Evolutionary conservation across 2,113 vertebrate species (phyloP).

Genomic region (Alectura lathami): DNA sequence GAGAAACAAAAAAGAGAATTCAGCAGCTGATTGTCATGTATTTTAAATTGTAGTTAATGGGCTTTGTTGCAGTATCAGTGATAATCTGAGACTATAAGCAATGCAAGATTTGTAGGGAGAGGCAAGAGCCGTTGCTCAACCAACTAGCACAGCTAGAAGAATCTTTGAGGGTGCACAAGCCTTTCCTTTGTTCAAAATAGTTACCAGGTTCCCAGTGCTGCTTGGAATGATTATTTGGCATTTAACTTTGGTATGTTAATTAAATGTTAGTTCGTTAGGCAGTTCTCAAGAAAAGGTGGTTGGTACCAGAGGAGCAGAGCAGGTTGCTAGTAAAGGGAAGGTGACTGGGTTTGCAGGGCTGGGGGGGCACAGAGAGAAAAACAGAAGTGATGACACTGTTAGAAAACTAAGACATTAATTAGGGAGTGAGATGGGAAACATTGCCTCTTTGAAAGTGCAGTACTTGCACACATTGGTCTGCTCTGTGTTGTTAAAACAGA

Average conservation of each 20-base stretch:
- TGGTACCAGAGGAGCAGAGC: slow-evolving; percentile 12
- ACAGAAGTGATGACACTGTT: background rate
- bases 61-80: background rate
- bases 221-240: slow-evolving; percentile 29
- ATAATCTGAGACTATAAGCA: background rate
- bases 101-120: background rate
- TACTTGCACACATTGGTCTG: background rate
- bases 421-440: background rate
- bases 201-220: background rate
- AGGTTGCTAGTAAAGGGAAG: background rate
- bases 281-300: slow-evolving; percentile 38
- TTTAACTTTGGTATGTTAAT: slow-evolving; percentile 31
- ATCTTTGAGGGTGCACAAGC: background rate
- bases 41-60: background rate
- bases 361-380: background rate
- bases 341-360: background rate
- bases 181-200: background rate
- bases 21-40: background rate
- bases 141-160: background rate
- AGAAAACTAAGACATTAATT: background rate
- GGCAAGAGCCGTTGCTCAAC: background rate
- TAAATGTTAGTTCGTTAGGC: slow-evolving; percentile 43
- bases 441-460: background rate
- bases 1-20: background rate
- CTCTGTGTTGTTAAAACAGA: background rate